These are phyloP conservation scores for Heliconius sara DNA, from an alignment of 2,888 invertebrate species.

Conservation along the genomic window DNA sequence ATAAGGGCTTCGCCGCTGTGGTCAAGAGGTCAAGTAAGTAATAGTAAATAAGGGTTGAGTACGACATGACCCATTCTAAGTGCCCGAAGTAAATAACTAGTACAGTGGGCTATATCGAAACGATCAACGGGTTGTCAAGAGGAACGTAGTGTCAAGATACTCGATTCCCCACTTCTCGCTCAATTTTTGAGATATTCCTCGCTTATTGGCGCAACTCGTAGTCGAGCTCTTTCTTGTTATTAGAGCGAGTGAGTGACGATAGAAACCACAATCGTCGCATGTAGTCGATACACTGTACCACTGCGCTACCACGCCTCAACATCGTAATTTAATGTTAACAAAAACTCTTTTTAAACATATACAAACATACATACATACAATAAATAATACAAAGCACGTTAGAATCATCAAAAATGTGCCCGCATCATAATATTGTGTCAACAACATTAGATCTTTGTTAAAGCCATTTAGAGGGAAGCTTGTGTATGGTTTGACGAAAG, in stretches of 20 bases:
- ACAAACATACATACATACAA: not conserved
- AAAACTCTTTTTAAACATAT: not conserved
- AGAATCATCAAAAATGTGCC: constrained; percentile 11
- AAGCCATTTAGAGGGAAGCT: constrained; percentile 11
- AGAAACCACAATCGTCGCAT: not conserved
- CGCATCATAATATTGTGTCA: constrained; percentile 28
- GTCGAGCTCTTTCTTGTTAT: too few species aligned
- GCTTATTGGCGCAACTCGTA: too few species aligned
- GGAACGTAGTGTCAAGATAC: too few species aligned
- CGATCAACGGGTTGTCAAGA: too few species aligned
- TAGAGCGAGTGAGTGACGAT: too few species aligned
- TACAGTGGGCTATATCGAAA: not conserved
- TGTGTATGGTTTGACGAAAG: not conserved
- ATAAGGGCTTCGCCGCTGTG: not conserved
- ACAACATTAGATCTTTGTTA: constrained; percentile 25
- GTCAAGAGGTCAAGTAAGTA: too few species aligned
- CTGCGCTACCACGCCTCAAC: not conserved
- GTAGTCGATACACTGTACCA: not conserved
- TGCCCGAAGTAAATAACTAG: not conserved
- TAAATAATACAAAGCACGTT: not conserved
- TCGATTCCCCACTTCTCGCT: too few species aligned
- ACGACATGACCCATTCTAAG: not conserved
- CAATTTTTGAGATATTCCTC: too few species aligned
- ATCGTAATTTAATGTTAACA: not conserved
- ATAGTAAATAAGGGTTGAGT: not conserved